A percentile compares a stretch with the other conserved stretches of the same genome.
phyloP scores from a whole-genome alignment of 2,113 vertebrate genomes.

The Myrmecobius fasciatus region DNA sequence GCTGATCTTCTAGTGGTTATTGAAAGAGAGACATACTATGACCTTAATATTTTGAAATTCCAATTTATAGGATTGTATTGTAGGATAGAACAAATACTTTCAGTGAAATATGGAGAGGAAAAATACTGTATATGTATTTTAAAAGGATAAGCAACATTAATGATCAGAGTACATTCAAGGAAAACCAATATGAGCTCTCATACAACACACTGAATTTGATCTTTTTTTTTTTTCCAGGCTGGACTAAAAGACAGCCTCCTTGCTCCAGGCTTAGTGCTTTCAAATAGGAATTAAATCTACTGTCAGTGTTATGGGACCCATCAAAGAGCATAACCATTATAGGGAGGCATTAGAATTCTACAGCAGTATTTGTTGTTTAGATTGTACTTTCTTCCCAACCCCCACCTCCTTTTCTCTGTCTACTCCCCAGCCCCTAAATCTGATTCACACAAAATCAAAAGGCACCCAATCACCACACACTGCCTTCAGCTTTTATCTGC shows the following conservation, averaged over 20 bases:
- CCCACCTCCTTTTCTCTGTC: neutral
- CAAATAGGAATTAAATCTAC: slow-evolving; percentile 32
- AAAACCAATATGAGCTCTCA: neutral
- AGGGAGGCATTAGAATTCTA: neutral
- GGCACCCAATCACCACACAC: no score
- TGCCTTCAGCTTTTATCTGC: neutral
- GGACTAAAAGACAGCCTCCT: neutral
- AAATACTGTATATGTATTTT: neutral
- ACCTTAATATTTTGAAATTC: slow-evolving; percentile 15
- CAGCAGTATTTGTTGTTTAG: neutral
- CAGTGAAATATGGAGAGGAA: neutral
- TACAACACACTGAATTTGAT: neutral
- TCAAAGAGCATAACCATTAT: neutral
- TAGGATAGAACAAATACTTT: slow-evolving; percentile 22
- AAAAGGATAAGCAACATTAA: neutral
- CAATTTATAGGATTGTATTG: neutral
- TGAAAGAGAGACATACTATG: slow-evolving; percentile 19
- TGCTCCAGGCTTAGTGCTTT: neutral
- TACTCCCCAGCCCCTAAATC: neutral
- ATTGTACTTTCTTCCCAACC: neutral
- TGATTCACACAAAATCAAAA: neutral
- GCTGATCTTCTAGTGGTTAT: slow-evolving; percentile 10
- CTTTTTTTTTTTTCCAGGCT: neutral
- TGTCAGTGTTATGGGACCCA: neutral
- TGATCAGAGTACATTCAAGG: neutral